Conservation (phyloP, 30 jellyfish, hydroid and myxozoan species). For the Rhopilema esculentum region DNA sequence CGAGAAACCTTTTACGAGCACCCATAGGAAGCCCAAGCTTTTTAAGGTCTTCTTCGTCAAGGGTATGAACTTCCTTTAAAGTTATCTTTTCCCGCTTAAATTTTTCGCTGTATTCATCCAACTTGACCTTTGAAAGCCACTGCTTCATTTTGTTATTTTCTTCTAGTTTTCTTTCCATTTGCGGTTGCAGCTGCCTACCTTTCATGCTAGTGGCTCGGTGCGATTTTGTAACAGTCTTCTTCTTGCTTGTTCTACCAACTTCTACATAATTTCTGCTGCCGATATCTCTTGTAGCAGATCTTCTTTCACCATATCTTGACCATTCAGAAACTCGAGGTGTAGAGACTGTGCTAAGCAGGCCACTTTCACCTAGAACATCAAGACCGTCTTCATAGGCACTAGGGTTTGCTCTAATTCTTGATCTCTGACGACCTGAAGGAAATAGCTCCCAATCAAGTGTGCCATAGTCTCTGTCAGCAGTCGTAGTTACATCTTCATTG, state of each 20-base stretch:
- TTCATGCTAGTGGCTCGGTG: neutral
- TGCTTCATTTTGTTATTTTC: slow-evolving; percentile 24
- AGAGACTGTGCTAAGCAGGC: neutral
- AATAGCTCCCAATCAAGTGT: neutral
- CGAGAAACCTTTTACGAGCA: slow-evolving; percentile 53
- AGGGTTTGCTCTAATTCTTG: neutral
- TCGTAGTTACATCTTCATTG: neutral
- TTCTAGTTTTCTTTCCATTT: neutral
- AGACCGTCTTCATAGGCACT: neutral
- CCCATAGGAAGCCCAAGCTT: slow-evolving; percentile 66
- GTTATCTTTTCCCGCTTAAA: slow-evolving; percentile 50
- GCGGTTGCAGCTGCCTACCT: neutral
- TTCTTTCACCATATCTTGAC: slow-evolving; percentile 27
- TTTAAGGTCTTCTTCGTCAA: slow-evolving; percentile 41
- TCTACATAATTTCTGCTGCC: neutral
- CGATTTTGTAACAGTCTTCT: neutral
- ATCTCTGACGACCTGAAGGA: neutral
- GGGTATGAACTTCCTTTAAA: slow-evolving; percentile 27
- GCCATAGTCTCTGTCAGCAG: neutral
- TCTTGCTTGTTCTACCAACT: neutral
- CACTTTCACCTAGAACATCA: slow-evolving; percentile 4
- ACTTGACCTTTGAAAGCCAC: slow-evolving; percentile 25
- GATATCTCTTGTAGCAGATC: neutral
- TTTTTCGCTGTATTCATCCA: slow-evolving; percentile 45
- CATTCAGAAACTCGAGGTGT: slow-evolving; percentile 1